These are phyloP conservation scores for Pharmacophagus antenor DNA, from an alignment of 2,888 invertebrate genomes.

Conservation along the genomic window DNA sequence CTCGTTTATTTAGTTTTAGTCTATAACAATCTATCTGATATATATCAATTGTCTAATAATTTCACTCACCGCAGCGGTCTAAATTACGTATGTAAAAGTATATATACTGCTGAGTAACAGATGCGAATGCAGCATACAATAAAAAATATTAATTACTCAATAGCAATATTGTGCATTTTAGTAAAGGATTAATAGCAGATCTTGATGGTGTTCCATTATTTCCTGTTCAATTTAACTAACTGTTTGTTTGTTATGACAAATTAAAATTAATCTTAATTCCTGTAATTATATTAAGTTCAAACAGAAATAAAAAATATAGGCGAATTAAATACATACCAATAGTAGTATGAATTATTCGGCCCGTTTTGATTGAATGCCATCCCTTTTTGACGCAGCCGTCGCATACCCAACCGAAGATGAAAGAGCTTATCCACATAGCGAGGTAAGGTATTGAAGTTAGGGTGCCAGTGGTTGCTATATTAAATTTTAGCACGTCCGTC, in stretches of 20 bases:
- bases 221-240: not conserved
- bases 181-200: no score
- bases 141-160: no score
- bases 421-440: conserved; percentile 85
- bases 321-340: conserved; percentile 74
- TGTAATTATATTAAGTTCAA: not conserved
- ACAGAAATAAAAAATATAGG: no score
- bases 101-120: no score
- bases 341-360: conserved; percentile 85
- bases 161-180: no score
- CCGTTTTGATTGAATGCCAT: conserved; percentile 80
- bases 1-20: no score
- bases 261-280: not conserved
- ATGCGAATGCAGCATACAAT: no score
- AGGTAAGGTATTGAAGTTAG: conserved; percentile 84
- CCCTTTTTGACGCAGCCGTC: conserved; percentile 84
- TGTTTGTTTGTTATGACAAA: not conserved
- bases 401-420: conserved; percentile 84
- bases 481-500: conserved; percentile 84
- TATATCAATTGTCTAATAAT: no score
- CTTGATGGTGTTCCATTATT: not conserved
- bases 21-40: no score
- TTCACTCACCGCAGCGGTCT: no score
- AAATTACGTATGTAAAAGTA: no score
- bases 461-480: conserved; percentile 83